phyloP scores from a whole-genome alignment of 2,888 invertebrate genomes.

The Lacanobia oleracea region DNA sequence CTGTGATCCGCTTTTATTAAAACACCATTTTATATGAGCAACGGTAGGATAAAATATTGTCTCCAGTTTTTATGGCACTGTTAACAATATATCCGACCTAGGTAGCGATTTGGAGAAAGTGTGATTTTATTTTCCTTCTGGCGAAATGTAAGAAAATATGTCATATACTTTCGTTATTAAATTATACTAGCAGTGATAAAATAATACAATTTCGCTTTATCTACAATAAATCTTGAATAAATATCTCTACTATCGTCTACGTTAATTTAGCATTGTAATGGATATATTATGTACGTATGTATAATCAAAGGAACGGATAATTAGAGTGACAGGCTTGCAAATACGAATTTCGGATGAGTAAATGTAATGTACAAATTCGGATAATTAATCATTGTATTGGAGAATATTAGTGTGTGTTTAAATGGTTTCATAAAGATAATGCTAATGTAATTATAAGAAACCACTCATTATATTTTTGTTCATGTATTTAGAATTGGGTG shows the following conservation, averaged over 20 bases:
- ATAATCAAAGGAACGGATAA: slow-evolving; percentile 43
- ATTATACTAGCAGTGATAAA: slow-evolving; percentile 43
- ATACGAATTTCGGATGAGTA: slow-evolving; percentile 32
- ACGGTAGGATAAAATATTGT: slow-evolving; percentile 79
- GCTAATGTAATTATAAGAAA: slow-evolving; percentile 7
- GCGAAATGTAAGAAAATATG: slow-evolving; percentile 48
- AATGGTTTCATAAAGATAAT: slow-evolving; percentile 19
- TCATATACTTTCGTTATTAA: slow-evolving; percentile 48
- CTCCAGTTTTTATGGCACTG: slow-evolving; percentile 69
- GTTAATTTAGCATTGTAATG: slow-evolving; percentile 29
- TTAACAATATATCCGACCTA: slow-evolving; percentile 68
- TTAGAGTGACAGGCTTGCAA: slow-evolving; percentile 44
- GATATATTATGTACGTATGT: slow-evolving; percentile 9
- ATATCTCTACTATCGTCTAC: slow-evolving; percentile 16
- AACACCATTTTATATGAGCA: slow-evolving; percentile 84
- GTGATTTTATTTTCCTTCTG: slow-evolving; percentile 57
- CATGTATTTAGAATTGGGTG: not conserved
- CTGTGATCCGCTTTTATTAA: slow-evolving; percentile 89
- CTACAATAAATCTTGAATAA: slow-evolving; percentile 31
- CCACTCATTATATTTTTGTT: not conserved
- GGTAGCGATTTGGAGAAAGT: slow-evolving; percentile 62
- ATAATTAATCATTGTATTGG: slow-evolving; percentile 39
- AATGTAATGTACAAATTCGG: slow-evolving; percentile 36
- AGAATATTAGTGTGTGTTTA: slow-evolving; percentile 18
- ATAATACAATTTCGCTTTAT: slow-evolving; percentile 26